Evolutionary conservation across 2,113 vertebrate genomes (phyloP).

Genomic region (Nerophis ophidion): DNA sequence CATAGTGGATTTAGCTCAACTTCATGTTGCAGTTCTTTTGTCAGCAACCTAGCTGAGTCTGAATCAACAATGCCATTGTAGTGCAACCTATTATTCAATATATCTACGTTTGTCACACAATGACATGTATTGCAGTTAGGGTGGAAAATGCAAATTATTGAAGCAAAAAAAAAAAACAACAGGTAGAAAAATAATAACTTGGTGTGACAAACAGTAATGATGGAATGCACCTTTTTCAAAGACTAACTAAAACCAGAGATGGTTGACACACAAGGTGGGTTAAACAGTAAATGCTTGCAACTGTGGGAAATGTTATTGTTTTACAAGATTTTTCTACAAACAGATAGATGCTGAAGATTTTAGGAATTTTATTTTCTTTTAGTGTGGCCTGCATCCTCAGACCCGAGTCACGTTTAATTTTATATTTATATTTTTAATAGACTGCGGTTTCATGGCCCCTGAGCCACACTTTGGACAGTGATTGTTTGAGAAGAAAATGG

Average conservation of each 20-base stretch:
- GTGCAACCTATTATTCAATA: neutral
- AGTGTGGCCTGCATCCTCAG: too few relatives aligned
- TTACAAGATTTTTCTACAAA: neutral
- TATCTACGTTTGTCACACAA: conserved; percentile 4
- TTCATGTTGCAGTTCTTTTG: too few relatives aligned
- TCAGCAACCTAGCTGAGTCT: too few relatives aligned
- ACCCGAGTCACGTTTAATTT: neutral
- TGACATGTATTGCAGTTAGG: conserved; percentile 10
- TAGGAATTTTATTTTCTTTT: too few relatives aligned
- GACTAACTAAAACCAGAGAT: conserved; percentile 28
- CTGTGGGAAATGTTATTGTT: neutral
- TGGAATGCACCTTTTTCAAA: conserved; percentile 17
- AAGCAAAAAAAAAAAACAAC: conserved; percentile 52
- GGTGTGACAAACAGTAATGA: neutral
- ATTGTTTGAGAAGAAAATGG: too few relatives aligned
- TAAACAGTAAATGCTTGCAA: conserved; percentile 15
- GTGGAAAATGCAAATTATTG: conserved; percentile 48
- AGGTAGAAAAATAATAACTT: conserved; percentile 16
- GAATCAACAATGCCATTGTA: too few relatives aligned
- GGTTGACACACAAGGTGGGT: conserved; percentile 8
- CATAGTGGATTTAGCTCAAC: too few relatives aligned
- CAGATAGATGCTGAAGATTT: too few relatives aligned
- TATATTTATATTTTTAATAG: neutral
- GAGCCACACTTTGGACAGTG: neutral
- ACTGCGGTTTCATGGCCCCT: too few relatives aligned